These are phyloP conservation scores for Chionis minor DNA, from an alignment of 2,113 vertebrate species.

Conservation along the genomic window DNA sequence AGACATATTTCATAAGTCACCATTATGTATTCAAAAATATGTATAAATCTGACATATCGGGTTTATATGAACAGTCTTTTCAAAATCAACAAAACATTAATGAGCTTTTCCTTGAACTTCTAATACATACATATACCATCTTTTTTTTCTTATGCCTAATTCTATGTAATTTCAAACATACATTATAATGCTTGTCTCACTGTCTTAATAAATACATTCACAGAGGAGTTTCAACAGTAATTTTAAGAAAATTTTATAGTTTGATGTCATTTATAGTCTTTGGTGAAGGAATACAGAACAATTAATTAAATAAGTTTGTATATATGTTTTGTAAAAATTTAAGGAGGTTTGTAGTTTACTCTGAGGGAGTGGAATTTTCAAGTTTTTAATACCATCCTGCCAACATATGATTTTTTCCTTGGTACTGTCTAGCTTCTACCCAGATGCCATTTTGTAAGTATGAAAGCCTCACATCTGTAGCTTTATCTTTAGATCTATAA, in stretches of 20 bases:
- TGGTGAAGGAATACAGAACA: background rate
- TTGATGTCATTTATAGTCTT: background rate
- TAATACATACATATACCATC: background rate
- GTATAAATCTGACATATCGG: background rate
- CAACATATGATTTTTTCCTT: background rate
- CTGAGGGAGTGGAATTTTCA: background rate
- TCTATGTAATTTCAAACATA: background rate
- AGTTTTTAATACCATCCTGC: background rate
- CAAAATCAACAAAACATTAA: background rate
- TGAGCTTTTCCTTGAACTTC: background rate
- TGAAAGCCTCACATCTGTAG: background rate
- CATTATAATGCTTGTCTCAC: background rate
- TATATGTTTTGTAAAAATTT: background rate
- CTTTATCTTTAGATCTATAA: background rate
- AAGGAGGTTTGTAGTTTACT: background rate
- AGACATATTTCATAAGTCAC: background rate
- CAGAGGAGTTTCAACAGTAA: background rate
- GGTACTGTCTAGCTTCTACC: background rate
- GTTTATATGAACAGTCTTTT: background rate
- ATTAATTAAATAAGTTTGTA: background rate
- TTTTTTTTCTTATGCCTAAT: background rate
- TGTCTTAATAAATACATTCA: background rate
- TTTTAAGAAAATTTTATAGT: background rate
- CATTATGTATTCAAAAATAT: background rate
- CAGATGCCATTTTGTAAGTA: background rate